phyloP scores from a whole-genome alignment of 2,888 invertebrate species.

The Dione juno region DNA sequence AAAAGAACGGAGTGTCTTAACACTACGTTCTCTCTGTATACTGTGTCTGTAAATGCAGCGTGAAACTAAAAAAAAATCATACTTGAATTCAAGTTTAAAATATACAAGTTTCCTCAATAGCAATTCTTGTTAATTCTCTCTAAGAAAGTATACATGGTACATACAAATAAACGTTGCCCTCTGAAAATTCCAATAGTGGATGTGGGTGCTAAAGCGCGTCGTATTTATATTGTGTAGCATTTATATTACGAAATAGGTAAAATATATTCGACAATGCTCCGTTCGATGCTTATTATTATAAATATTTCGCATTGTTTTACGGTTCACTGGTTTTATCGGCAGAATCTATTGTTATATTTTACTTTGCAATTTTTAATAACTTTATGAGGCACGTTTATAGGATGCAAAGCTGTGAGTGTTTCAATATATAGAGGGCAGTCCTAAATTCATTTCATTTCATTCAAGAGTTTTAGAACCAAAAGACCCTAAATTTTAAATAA shows the following conservation, averaged over 20 bases:
- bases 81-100: too few relatives aligned
- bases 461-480: too few relatives aligned
- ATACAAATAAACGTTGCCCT: background rate
- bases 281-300: conserved; percentile 10
- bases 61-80: too few relatives aligned
- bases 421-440: too few relatives aligned
- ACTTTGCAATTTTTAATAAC: background rate
- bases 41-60: too few relatives aligned
- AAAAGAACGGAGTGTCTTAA: too few relatives aligned
- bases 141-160: background rate
- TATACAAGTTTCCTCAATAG: too few relatives aligned
- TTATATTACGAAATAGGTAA: background rate
- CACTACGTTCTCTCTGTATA: too few relatives aligned
- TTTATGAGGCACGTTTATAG: background rate
- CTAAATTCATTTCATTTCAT: too few relatives aligned
- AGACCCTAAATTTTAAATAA: too few relatives aligned
- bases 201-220: background rate
- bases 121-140: background rate
- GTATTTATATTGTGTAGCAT: background rate
- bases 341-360: background rate
- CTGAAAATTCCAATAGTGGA: background rate
- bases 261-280: background rate
- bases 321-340: background rate
- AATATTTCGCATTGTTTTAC: background rate
- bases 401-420: background rate